These are phyloP conservation scores for Harlomillsia oculata DNA, from an alignment of 1,140 invertebrate species.

Conservation along the genomic window DNA sequence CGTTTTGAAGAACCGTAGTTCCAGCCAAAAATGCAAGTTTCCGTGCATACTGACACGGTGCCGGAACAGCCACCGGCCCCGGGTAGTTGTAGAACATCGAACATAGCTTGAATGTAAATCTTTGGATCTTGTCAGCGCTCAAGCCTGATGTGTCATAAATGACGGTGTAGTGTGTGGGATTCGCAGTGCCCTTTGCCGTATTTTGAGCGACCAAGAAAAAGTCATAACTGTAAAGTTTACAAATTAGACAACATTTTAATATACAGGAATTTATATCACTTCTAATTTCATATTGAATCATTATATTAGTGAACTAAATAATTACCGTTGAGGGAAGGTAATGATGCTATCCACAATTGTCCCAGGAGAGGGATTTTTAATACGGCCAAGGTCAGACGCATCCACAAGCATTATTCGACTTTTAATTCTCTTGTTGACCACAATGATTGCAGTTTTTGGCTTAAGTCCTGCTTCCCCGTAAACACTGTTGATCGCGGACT, in stretches of 20 bases:
- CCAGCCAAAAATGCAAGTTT: conserved; percentile 72
- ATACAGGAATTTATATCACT: conserved; percentile 3
- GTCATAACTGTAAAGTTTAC: conserved; percentile 54
- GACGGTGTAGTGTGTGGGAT: conserved; percentile 70
- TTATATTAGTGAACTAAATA: background rate
- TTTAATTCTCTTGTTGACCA: conserved; percentile 52
- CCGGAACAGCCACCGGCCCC: conserved; percentile 54
- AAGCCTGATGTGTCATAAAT: conserved; percentile 55
- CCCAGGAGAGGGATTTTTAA: conserved; percentile 49
- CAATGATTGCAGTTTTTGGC: conserved; percentile 44
- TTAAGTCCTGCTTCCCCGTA: background rate
- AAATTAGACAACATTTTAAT: background rate
- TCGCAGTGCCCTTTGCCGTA: conserved; percentile 66
- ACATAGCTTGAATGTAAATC: conserved; percentile 65
- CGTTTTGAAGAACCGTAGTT: conserved; percentile 16
- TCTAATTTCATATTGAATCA: background rate
- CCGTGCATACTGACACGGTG: conserved; percentile 77
- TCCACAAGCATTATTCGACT: conserved; percentile 42
- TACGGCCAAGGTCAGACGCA: background rate
- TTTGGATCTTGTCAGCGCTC: conserved; percentile 57
- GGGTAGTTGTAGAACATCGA: conserved; percentile 77
- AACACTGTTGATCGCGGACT: conserved; percentile 4
- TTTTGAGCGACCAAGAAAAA: conserved; percentile 71
- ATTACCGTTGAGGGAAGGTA: conserved; percentile 47
- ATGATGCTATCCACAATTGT: conserved; percentile 50